Percentiles rank a stretch among this genome's conserved stretches.
Conservation (phyloP, 2,113 vertebrate species). For the Aldabrachelys gigantea region DNA sequence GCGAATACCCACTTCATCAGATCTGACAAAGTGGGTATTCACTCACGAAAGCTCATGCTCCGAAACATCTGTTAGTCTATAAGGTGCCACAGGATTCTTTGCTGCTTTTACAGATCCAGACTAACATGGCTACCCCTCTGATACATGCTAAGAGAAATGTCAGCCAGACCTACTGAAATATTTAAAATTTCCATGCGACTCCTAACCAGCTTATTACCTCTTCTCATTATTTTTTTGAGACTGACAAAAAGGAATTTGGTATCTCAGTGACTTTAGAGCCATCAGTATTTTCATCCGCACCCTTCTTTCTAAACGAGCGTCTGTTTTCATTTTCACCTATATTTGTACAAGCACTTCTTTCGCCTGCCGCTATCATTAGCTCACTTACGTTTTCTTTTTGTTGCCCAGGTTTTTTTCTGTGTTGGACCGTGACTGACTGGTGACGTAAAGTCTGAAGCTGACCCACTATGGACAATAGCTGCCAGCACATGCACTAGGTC, state of each 20-base stretch:
- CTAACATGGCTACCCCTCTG: too few species aligned
- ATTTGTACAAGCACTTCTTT: slow-evolving; percentile 40
- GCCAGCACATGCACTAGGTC: slow-evolving; percentile 11
- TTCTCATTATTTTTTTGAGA: slow-evolving; percentile 52
- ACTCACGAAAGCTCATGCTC: too few species aligned
- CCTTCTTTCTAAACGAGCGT: slow-evolving; percentile 58
- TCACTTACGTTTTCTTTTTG: slow-evolving; percentile 49
- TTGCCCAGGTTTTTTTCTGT: slow-evolving; percentile 33
- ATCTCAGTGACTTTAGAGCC: slow-evolving; percentile 13
- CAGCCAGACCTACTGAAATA: slow-evolving; percentile 5
- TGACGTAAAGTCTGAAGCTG: neutral
- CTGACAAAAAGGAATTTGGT: slow-evolving; percentile 50
- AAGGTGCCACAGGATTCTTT: too few species aligned
- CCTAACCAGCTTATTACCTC: slow-evolving; percentile 33
- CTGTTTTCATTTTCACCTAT: neutral
- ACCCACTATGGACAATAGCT: slow-evolving; percentile 16
- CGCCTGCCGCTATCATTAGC: slow-evolving; percentile 17
- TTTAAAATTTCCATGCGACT: neutral
- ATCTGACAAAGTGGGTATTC: too few species aligned
- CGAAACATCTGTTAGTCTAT: too few species aligned
- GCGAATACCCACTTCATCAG: too few species aligned
- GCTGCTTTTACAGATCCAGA: too few species aligned
- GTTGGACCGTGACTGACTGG: slow-evolving; percentile 10
- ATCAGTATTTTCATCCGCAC: slow-evolving; percentile 66
- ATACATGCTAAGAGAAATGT: neutral